Percentiles rank a stretch among this genome's conserved stretches.
phyloP scores from a whole-genome alignment of 2,888 invertebrate species.

The Syritta pipiens region DNA sequence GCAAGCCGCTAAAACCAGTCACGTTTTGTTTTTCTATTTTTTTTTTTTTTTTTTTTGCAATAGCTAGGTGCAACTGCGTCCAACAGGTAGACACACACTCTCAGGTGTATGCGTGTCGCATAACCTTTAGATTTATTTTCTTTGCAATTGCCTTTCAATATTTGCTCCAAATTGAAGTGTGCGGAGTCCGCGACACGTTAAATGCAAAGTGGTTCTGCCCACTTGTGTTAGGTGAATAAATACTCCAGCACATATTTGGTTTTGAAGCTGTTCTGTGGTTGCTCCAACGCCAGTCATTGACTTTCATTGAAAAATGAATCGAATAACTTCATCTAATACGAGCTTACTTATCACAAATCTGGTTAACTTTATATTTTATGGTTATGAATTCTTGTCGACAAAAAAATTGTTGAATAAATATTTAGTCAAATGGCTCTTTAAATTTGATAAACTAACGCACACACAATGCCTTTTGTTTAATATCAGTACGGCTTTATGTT shows the following conservation, averaged over 20 bases:
- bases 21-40: constrained; percentile 24
- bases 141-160: constrained; percentile 57
- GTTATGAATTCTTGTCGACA: too few species aligned
- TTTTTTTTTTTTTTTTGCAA: too few species aligned
- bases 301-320: constrained; percentile 40
- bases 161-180: constrained; percentile 59
- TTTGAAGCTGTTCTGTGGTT: constrained; percentile 25
- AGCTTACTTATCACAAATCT: too few species aligned
- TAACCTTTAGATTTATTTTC: constrained; percentile 61
- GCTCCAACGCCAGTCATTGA: constrained; percentile 53
- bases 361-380: too few species aligned
- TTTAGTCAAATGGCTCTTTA: too few species aligned
- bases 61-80: too few species aligned
- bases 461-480: too few species aligned
- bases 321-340: constrained; percentile 20
- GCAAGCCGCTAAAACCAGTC: constrained; percentile 52
- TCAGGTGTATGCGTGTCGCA: constrained; percentile 54
- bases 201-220: constrained; percentile 55
- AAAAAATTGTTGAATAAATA: too few species aligned
- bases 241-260: constrained; percentile 9
- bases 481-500: too few species aligned
- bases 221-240: constrained; percentile 42
- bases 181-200: constrained; percentile 23
- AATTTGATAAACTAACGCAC: too few species aligned
- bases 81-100: constrained; percentile 49